phyloP scores from a whole-genome alignment of 2,888 invertebrate species.

The Amphipoea oculea region DNA sequence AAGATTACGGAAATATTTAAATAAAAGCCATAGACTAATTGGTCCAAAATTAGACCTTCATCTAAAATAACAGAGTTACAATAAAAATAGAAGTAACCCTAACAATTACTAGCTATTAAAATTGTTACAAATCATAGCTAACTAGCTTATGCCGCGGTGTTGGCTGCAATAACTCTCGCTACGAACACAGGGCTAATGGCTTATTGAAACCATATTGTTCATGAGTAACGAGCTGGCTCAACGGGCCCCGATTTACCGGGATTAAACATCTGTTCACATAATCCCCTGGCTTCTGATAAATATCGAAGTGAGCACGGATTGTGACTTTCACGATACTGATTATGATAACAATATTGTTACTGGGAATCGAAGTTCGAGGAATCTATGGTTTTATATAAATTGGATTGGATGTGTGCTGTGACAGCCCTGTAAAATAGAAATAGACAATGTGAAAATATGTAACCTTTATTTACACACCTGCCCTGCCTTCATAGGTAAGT shows the following conservation, averaged over 20 bases:
- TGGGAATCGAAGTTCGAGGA: slow-evolving; percentile 10
- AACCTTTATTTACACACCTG: background rate
- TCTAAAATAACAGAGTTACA: slow-evolving; percentile 59
- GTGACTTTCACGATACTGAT: slow-evolving; percentile 50
- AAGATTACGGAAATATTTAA: slow-evolving; percentile 22
- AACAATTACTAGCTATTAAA: slow-evolving; percentile 72
- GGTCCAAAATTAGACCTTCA: slow-evolving; percentile 44
- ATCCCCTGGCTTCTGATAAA: slow-evolving; percentile 64
- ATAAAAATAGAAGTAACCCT: slow-evolving; percentile 69
- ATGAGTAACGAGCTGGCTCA: slow-evolving; percentile 62
- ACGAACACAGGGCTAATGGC: slow-evolving; percentile 70
- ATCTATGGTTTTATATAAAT: background rate
- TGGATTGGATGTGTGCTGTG: background rate
- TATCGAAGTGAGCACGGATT: slow-evolving; percentile 56
- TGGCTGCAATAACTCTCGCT: slow-evolving; percentile 68
- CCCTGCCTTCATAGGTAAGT: background rate
- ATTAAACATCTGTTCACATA: slow-evolving; percentile 68
- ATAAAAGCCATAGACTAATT: slow-evolving; percentile 37
- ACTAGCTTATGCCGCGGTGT: slow-evolving; percentile 62
- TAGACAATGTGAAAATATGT: background rate
- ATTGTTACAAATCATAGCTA: slow-evolving; percentile 73
- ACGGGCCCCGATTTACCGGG: slow-evolving; percentile 58
- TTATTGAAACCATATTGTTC: slow-evolving; percentile 75
- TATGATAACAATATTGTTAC: slow-evolving; percentile 45
- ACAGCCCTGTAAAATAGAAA: background rate